phyloP scores from a whole-genome alignment of 2,888 invertebrate species.

The Elegia similella region DNA sequence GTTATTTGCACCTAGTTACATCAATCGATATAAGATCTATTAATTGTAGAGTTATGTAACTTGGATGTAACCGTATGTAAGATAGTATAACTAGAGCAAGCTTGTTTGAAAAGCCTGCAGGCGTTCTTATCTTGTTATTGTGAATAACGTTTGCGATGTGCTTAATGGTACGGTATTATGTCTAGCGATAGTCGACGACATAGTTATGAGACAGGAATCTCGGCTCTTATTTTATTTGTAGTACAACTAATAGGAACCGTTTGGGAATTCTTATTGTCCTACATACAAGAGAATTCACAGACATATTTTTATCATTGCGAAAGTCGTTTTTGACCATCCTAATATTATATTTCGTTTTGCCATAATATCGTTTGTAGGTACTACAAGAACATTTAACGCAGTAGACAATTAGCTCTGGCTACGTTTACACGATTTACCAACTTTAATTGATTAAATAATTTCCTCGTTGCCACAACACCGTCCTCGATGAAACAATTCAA shows the following conservation, averaged over 20 bases:
- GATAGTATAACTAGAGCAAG: slow-evolving; percentile 2
- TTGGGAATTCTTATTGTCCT: too few species aligned
- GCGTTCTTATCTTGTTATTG: not conserved
- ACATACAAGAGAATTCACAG: too few species aligned
- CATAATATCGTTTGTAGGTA: too few species aligned
- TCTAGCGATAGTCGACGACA: not conserved
- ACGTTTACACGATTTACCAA: slow-evolving; percentile 5
- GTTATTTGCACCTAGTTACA: not conserved
- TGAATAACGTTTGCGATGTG: not conserved
- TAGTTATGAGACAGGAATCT: too few species aligned
- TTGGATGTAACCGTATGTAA: slow-evolving; percentile 6
- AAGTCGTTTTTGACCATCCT: too few species aligned
- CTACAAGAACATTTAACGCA: not conserved
- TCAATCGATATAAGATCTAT: not conserved
- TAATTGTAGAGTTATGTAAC: not conserved
- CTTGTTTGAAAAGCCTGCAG: slow-evolving; percentile 12
- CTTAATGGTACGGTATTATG: not conserved
- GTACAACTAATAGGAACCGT: too few species aligned
- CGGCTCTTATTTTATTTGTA: too few species aligned
- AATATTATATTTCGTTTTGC: too few species aligned
- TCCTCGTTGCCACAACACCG: slow-evolving; percentile 30
- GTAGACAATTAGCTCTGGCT: not conserved
- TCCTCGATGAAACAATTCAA: slow-evolving; percentile 44
- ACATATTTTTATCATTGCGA: too few species aligned
- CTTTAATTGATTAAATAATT: slow-evolving; percentile 17